Percentiles rank a stretch among this genome's conserved stretches.
These are phyloP conservation scores for Nasonia giraulti DNA, from an alignment of 1,140 invertebrate species.

Conservation along the genomic window DNA sequence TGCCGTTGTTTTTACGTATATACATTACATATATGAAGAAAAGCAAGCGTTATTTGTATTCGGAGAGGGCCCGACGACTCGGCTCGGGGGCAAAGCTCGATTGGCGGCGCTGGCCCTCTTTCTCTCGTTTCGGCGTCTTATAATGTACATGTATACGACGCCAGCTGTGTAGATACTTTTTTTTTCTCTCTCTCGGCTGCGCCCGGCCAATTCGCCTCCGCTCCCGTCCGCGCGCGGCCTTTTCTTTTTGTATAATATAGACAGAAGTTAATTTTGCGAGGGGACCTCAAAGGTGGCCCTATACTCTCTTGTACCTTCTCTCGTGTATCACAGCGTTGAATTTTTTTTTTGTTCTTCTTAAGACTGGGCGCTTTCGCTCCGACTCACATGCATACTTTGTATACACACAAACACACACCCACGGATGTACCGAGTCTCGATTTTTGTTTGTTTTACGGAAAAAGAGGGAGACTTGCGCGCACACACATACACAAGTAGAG, in stretches of 20 bases:
- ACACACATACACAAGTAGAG: no score
- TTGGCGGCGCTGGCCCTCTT: not conserved
- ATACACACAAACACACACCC: not conserved
- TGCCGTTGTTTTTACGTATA: not conserved
- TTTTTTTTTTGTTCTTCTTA: slow-evolving; percentile 10
- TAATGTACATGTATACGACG: no score
- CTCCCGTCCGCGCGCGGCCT: not conserved
- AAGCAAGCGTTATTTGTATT: not conserved
- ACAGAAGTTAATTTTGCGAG: not conserved
- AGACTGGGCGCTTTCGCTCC: slow-evolving; percentile 37
- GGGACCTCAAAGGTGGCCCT: not conserved
- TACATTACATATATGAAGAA: not conserved
- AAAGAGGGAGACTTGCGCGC: not conserved
- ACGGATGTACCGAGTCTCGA: not conserved
- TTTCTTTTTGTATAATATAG: slow-evolving; percentile 1
- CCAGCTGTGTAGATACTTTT: not conserved
- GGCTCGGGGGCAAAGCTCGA: not conserved
- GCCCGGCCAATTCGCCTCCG: no score
- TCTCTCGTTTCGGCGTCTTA: no score
- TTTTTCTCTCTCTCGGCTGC: not conserved
- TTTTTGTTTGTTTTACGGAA: not conserved
- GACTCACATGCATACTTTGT: not conserved
- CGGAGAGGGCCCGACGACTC: not conserved
- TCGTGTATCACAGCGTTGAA: not conserved
- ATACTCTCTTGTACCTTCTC: slow-evolving; percentile 39